Evolutionary conservation across 92 coral and sea anemone species (phyloP).

Genomic region (Umimayanthus chanpuru): DNA sequence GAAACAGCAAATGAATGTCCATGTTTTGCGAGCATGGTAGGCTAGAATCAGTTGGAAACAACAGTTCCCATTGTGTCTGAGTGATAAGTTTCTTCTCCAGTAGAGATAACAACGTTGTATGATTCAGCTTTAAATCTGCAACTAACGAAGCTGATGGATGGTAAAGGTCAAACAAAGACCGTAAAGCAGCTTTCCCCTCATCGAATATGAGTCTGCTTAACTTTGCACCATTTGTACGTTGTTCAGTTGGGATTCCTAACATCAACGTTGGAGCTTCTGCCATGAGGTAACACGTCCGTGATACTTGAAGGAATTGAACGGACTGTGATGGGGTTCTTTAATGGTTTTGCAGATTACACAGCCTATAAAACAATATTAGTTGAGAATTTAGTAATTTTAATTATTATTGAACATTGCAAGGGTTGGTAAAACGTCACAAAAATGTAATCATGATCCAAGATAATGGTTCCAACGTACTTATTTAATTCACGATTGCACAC

Average conservation of each 20-base stretch:
- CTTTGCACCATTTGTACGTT: slow-evolving; percentile 23
- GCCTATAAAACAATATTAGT: no score
- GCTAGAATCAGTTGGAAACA: slow-evolving; percentile 31
- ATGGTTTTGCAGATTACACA: no score
- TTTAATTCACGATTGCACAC: no score
- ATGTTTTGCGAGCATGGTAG: slow-evolving; percentile 31
- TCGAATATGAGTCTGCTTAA: slow-evolving; percentile 26
- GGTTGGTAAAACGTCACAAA: no score
- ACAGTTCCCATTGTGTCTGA: slow-evolving; percentile 19
- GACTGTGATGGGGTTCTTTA: no score
- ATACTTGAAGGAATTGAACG: neutral
- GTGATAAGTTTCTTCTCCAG: neutral
- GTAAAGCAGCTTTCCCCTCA: slow-evolving; percentile 13
- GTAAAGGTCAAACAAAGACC: neutral
- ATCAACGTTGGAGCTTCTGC: slow-evolving; percentile 1
- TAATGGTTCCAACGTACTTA: no score
- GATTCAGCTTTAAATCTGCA: neutral
- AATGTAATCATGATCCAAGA: no score
- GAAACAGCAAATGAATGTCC: slow-evolving; percentile 25
- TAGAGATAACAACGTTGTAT: neutral
- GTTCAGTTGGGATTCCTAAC: neutral
- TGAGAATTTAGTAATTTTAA: no score
- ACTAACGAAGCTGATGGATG: slow-evolving; percentile 23
- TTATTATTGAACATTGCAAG: no score
- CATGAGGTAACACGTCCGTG: neutral